Evolutionary conservation across 2,888 invertebrate genomes (phyloP), one percentile per base, ranked within the genome.

Genomic region (Volucella zonaria): DNA sequence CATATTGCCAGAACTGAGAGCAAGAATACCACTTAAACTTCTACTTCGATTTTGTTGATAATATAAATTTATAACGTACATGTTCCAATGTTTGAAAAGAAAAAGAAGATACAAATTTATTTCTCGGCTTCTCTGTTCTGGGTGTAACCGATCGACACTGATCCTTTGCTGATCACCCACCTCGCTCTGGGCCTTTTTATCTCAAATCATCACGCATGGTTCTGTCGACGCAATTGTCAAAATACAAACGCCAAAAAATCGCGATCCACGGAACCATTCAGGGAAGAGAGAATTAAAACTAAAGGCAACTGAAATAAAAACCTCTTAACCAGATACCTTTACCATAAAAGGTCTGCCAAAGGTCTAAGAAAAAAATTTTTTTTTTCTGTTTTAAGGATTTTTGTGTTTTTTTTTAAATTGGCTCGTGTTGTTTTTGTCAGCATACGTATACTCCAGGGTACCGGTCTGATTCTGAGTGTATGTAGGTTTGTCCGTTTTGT

Each of bases 291-390:
- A 74, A 64, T 1, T 31, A 42, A 58, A 12, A 38, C 47, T 18
- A 51, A 67, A 43, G 51, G n/a, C 9, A 49, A 52, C 49, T 40
- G 31, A 31, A 31, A 31, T 31, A 49, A 68, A 77, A 68, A 54
- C 11, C 40, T 54, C 42, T 38, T 42, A 78, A 64, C 62, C 70
- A 71, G 70, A 76, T 52, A 59, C 52, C 18, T 40, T 23, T 56
- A 51, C 58, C 78, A 58, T 78, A 64, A 71, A 78, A 70, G 78
- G 78, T 70, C 51, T 78, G 62, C 8, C 40, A 56, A 67, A 70
- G 61, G 56, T 70, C 54, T 70, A 43, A n/a, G 51, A 38, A 38
- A 49, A 11, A 3, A 8, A 8, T 23, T 49, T 42, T 42, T 42
- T 23, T 42, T n/a, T 58, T 31, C 31, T 31, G 31, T 31, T 31